Conservation (phyloP, 2,888 invertebrate species). For the Allygus modestus region DNA sequence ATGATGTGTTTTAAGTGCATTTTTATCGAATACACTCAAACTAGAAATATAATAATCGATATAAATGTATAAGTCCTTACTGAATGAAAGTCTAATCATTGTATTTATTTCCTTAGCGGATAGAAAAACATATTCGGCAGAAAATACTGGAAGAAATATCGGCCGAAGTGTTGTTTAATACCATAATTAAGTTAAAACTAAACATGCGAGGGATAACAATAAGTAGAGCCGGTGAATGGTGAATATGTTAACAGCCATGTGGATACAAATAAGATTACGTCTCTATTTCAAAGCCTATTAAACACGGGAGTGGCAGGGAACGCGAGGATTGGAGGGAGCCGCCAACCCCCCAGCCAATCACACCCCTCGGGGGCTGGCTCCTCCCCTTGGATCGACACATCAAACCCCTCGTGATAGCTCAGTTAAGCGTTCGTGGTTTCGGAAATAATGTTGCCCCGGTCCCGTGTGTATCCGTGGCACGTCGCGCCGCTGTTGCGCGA, state of each 20-base stretch:
- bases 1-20: too few species aligned
- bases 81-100: too few species aligned
- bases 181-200: constrained; percentile 8
- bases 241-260: constrained; percentile 29
- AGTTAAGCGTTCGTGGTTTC: constrained; percentile 13
- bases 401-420: not conserved
- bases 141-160: not conserved
- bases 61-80: too few species aligned
- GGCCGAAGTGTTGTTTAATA: not conserved
- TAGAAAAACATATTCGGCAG: too few species aligned
- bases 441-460: not conserved
- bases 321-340: not conserved
- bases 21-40: too few species aligned
- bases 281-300: constrained; percentile 53
- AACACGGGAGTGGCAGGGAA: constrained; percentile 17
- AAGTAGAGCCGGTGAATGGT: not conserved
- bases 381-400: constrained; percentile 11
- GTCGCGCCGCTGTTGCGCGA: not conserved
- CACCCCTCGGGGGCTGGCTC: not conserved
- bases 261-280: constrained; percentile 41
- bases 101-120: too few species aligned
- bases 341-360: not conserved
- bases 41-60: too few species aligned
- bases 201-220: constrained; percentile 9
- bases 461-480: not conserved